Evolutionary conservation across 2,113 vertebrate species (phyloP).

Genomic region (Burhinus oedicnemus): DNA sequence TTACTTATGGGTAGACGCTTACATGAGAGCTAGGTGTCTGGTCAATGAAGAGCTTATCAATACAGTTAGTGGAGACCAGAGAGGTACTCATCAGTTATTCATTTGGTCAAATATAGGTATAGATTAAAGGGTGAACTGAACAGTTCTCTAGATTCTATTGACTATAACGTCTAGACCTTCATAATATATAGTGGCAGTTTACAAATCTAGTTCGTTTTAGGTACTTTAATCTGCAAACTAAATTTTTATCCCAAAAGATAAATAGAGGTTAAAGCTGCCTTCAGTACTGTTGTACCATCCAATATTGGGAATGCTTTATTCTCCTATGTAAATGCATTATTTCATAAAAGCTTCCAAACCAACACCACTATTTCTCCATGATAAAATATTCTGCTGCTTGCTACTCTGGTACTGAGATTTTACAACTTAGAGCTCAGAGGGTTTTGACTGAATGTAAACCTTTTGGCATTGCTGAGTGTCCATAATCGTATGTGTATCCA

Average conservation of each 20-base stretch:
- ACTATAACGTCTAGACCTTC: neutral
- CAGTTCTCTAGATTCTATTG: neutral
- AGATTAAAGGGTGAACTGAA: neutral
- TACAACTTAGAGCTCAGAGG: neutral
- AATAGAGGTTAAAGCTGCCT: neutral
- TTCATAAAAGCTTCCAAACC: neutral
- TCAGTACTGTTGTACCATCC: neutral
- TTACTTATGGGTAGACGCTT: neutral
- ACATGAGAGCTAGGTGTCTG: neutral
- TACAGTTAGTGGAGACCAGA: neutral
- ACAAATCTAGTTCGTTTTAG: neutral
- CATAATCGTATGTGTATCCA: conserved; percentile 23
- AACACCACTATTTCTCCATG: neutral
- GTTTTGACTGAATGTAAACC: neutral
- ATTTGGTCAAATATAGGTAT: neutral
- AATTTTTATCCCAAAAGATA: neutral
- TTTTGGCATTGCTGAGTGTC: conserved; percentile 15
- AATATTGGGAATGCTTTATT: neutral
- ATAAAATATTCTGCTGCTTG: neutral
- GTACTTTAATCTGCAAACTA: neutral
- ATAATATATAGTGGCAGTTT: neutral
- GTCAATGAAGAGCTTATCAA: neutral
- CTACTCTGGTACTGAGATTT: neutral
- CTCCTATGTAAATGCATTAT: neutral
- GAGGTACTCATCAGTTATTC: neutral